phyloP scores from a whole-genome alignment of 2,113 vertebrate genomes.

The Phalacrocorax carbo region DNA sequence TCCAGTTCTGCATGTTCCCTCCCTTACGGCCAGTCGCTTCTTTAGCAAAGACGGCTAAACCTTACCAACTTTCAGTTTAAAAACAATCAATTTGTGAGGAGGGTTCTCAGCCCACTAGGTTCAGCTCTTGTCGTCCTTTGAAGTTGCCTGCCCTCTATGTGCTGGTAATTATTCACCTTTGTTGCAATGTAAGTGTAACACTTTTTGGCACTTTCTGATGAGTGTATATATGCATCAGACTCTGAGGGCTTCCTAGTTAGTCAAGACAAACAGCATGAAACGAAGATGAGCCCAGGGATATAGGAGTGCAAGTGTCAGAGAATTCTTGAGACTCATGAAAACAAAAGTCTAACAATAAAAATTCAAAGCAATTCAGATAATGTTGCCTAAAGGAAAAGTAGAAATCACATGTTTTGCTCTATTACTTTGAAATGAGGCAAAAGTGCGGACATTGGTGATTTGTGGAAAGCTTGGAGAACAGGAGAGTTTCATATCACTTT shows the following conservation, averaged over 20 bases:
- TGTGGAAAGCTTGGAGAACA: not conserved
- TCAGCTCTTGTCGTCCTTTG: not conserved
- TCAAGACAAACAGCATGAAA: not conserved
- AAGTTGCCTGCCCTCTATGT: too few relatives aligned
- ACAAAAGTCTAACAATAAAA: not conserved
- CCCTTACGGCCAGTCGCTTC: not conserved
- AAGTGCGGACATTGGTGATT: not conserved
- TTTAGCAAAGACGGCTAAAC: not conserved
- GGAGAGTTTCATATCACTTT: not conserved
- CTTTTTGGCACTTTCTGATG: not conserved
- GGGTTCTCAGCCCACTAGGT: fast-evolving
- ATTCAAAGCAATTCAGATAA: not conserved
- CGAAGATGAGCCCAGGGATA: too few relatives aligned
- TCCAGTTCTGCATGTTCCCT: not conserved
- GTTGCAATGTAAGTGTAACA: not conserved
- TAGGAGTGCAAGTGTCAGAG: not conserved
- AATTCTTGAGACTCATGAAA: not conserved
- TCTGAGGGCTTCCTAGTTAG: not conserved
- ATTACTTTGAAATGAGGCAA: not conserved
- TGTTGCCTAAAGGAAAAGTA: not conserved
- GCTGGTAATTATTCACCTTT: not conserved
- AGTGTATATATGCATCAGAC: fast-evolving
- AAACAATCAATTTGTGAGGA: not conserved
- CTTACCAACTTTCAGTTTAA: not conserved
- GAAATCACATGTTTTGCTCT: not conserved